phyloP scores from a whole-genome alignment of 2,797 vertebrate genomes.

The Pantherophis vulpinus region DNA sequence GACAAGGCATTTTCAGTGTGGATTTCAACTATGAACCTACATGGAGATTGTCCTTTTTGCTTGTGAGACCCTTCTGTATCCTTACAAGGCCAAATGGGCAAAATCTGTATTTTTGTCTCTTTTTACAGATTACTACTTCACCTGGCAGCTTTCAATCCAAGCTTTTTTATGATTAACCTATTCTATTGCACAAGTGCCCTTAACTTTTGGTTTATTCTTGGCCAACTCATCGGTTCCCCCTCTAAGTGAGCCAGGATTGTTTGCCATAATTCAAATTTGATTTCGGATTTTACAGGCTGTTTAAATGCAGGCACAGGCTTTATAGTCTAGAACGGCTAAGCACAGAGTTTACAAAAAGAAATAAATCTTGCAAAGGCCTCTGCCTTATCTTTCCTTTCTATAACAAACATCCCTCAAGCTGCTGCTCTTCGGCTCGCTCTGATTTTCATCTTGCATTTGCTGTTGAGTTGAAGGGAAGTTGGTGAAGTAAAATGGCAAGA shows the following conservation, averaged over 20 bases:
- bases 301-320: conserved; percentile 64
- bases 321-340: conserved; percentile 47
- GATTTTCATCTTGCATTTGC: conserved; percentile 5
- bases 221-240: conserved; percentile 12
- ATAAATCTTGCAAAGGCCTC: conserved; percentile 12
- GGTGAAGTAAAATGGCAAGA: neutral
- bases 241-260: conserved; percentile 33
- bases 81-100: rapidly evolving
- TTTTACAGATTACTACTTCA: neutral
- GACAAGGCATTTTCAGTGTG: neutral
- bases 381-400: conserved; percentile 18
- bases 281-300: conserved; percentile 33
- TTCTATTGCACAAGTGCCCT: conserved; percentile 5
- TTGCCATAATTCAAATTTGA: conserved; percentile 53
- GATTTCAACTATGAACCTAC: neutral
- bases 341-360: conserved; percentile 47
- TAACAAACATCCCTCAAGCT: conserved; percentile 3
- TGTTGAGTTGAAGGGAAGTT: neutral
- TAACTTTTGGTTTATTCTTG: neutral
- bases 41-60: neutral
- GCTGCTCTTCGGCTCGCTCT: neutral
- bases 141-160: neutral
- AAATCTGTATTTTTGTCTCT: neutral
- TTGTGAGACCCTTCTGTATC: neutral
- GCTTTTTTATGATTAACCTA: neutral